Evolutionary conservation across 2,113 vertebrate species (phyloP), one percentile per base, ranked within the genome.

Genomic region (Anhinga rufa): DNA sequence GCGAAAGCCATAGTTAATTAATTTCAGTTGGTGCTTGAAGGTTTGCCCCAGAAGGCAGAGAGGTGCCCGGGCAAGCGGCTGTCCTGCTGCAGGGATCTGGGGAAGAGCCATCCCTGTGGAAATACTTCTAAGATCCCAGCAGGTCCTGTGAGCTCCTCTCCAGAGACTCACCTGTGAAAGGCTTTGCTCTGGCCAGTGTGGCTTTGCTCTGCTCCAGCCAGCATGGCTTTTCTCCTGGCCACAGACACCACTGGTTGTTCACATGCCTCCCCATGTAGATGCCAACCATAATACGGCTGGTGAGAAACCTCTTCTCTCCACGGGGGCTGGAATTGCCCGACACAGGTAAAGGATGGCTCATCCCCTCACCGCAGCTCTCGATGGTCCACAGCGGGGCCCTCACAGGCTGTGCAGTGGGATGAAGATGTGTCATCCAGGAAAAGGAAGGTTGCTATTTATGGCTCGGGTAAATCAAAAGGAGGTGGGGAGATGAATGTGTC

Each of bases 181-280:
- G 14, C 24, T 54, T 36, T 18, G 36, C 55, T n/a, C 22, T 1
- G 9, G 48, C 31, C 55, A 22, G 58, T 36, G 17, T 5, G 22
- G 40, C n/a, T 29, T 34, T 52, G 14, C 24, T 54, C 46, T 18
- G 36, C 55, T n/a, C 22, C 1, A 9, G 48, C 31, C 55, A 28
- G 58, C 46, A 13, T 5, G 22, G 40, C n/a, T 29, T 34, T 51
- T 26, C 54, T 76, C 7, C 54, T 17, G 25, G 49, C 65, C 5
- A 0, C 49, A 21, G 62, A 6, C 4, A 9, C 38, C 6, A 2
- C 18, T 29, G 24, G 21, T 55, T 4, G 3, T 11, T 52, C 48
- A 3, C 49, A 6, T 14, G 5, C 12, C 19, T 29, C 62, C 26
- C 61, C 6, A 2, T 9, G 1, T 2, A 11, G 66, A 6, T 16